A percentile compares a stretch with the other conserved stretches of the same genome.
Evolutionary conservation across 2,797 vertebrate genomes (phyloP).

Genomic region (Megaceryle alcyon): DNA sequence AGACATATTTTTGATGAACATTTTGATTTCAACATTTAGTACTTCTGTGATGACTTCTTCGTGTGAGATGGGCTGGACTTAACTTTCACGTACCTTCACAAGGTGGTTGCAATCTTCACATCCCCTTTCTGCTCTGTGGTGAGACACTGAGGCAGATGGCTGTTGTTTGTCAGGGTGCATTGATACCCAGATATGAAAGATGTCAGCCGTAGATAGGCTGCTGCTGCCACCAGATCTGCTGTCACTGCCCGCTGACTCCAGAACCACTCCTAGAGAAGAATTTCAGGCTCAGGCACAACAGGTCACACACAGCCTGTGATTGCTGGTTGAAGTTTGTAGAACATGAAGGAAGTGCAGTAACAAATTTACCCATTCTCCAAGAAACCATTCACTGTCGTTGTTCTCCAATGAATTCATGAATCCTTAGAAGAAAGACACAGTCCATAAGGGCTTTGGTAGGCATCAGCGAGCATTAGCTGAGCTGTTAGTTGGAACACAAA

Average conservation of each 20-base stretch:
- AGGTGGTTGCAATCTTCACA: not conserved
- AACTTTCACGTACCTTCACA: not conserved
- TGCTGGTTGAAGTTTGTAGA: not conserved
- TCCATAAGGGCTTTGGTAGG: not conserved
- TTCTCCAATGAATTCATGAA: not conserved
- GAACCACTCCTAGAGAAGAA: not conserved
- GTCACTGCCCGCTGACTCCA: not conserved
- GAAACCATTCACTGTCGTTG: not conserved
- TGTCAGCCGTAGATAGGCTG: not conserved
- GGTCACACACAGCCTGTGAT: not conserved
- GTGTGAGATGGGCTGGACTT: not conserved
- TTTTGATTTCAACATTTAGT: not conserved
- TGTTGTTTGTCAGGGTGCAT: accelerated
- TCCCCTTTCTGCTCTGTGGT: not conserved
- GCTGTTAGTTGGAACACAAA: not conserved
- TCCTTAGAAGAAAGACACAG: not conserved
- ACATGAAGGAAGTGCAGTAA: not conserved
- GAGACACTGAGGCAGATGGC: not conserved
- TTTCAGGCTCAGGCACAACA: not conserved
- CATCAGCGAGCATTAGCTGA: not conserved
- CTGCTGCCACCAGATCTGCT: not conserved
- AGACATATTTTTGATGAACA: not conserved
- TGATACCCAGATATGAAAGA: not conserved
- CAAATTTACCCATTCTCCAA: not conserved
- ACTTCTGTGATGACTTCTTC: not conserved